Percentiles rank a stretch among this genome's conserved stretches.
Conservation (phyloP, 2,797 vertebrate genomes). For the Kryptolebias ocellatus region DNA sequence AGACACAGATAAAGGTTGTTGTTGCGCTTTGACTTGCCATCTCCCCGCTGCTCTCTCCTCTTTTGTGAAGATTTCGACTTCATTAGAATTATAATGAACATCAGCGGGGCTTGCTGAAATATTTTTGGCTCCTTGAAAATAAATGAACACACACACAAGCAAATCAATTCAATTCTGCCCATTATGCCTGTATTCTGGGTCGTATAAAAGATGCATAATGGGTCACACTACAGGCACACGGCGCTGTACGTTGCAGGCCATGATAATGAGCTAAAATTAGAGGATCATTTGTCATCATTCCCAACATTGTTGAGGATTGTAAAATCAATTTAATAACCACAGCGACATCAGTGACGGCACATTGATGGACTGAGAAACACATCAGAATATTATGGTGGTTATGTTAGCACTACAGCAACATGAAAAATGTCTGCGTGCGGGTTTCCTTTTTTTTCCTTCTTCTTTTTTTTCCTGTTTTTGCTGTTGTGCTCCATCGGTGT, state of each 20-base stretch:
- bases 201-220: constrained; percentile 47
- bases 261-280: constrained; percentile 49
- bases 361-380: constrained; percentile 41
- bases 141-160: constrained; percentile 63
- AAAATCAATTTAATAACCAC: constrained; percentile 52
- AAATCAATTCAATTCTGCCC: constrained; percentile 69
- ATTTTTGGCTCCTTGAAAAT: constrained; percentile 70
- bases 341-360: constrained; percentile 22
- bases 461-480: constrained; percentile 40
- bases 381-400: constrained; percentile 15
- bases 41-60: constrained; percentile 58
- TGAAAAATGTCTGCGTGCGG: constrained; percentile 29
- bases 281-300: constrained; percentile 62
- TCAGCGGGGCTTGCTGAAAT: constrained; percentile 59
- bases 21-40: constrained; percentile 61
- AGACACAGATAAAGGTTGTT: constrained; percentile 35
- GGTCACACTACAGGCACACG: constrained; percentile 34
- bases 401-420: constrained; percentile 46
- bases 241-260: constrained; percentile 15
- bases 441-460: constrained; percentile 20
- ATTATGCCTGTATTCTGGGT: constrained; percentile 64
- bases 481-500: constrained; percentile 69
- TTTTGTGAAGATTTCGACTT: constrained; percentile 68
- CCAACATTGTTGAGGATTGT: constrained; percentile 13
- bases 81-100: constrained; percentile 80